Evolutionary conservation across 1,140 invertebrate species (phyloP).

Genomic region (Lepeophtheirus salmonis): DNA sequence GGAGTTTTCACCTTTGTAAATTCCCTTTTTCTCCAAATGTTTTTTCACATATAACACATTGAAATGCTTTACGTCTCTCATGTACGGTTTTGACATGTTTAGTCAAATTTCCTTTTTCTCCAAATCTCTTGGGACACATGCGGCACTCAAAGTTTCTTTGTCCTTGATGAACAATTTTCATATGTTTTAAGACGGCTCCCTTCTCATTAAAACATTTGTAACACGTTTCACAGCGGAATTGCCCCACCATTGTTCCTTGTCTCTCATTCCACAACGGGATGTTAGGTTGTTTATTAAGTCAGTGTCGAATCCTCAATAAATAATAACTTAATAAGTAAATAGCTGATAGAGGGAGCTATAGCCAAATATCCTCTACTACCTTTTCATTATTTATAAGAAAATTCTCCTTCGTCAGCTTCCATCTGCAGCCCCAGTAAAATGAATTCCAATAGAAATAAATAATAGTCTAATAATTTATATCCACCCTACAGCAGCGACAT

Average conservation of each 20-base stretch:
- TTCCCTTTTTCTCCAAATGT: constrained; percentile 4
- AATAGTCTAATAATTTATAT: too few relatives aligned
- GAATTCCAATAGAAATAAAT: too few relatives aligned
- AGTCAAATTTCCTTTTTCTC: neutral
- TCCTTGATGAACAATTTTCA: constrained; percentile 2
- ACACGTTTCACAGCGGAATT: neutral
- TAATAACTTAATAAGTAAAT: too few relatives aligned
- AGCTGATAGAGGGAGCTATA: too few relatives aligned
- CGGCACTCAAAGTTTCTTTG: neutral
- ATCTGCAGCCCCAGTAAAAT: too few relatives aligned
- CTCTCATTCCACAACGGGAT: neutral
- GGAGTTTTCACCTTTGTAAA: neutral
- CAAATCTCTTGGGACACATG: constrained; percentile 1
- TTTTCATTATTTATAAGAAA: too few relatives aligned
- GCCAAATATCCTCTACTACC: too few relatives aligned
- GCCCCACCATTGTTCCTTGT: neutral
- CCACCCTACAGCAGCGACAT: too few relatives aligned
- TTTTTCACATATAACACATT: neutral
- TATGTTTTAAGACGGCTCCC: neutral
- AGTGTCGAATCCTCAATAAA: too few relatives aligned
- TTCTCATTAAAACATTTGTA: neutral
- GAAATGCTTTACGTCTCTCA: neutral
- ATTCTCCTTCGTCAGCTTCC: too few relatives aligned
- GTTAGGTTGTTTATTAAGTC: too few relatives aligned
- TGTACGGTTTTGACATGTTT: constrained; percentile 1